Conservation (phyloP, 2,888 invertebrate species). For the Epinotia brunnichana region DNA sequence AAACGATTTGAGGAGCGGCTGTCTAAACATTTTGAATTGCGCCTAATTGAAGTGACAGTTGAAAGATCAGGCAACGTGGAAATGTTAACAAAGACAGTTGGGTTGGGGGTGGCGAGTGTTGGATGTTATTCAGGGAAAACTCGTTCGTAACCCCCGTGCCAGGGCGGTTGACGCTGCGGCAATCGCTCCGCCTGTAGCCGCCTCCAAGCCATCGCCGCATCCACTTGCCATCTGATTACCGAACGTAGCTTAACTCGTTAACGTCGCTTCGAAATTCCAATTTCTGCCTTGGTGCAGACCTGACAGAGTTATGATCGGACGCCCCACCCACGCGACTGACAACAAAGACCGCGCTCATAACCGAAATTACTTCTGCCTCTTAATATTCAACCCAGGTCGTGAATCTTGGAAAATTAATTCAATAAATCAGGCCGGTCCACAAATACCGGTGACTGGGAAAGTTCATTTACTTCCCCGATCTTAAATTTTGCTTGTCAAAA, state of each 20-base stretch:
- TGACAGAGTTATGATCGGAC: conserved; percentile 65
- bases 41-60: conserved; percentile 29
- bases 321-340: conserved; percentile 60
- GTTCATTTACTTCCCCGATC: conserved; percentile 65
- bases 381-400: conserved; percentile 72
- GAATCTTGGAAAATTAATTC: conserved; percentile 78
- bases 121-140: conserved; percentile 11
- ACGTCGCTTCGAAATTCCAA: conserved; percentile 58
- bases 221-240: conserved; percentile 45
- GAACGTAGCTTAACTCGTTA: conserved; percentile 58
- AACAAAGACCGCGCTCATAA: conserved; percentile 73
- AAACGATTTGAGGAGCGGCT: conserved; percentile 22
- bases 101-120: conserved; percentile 9
- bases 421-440: conserved; percentile 72
- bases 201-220: conserved; percentile 45
- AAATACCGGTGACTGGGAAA: conserved; percentile 68
- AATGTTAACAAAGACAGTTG: conserved; percentile 30
- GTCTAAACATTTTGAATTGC: conserved; percentile 29
- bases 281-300: conserved; percentile 55
- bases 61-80: conserved; percentile 19
- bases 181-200: not conserved
- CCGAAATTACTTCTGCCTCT: conserved; percentile 75
- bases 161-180: not conserved
- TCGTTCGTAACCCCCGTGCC: conserved; percentile 3
- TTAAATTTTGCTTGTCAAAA: conserved; percentile 63